Evolutionary conservation across 2,888 invertebrate species (phyloP), one percentile per base, ranked within the genome.

Genomic region (Argyra leucocephala): DNA sequence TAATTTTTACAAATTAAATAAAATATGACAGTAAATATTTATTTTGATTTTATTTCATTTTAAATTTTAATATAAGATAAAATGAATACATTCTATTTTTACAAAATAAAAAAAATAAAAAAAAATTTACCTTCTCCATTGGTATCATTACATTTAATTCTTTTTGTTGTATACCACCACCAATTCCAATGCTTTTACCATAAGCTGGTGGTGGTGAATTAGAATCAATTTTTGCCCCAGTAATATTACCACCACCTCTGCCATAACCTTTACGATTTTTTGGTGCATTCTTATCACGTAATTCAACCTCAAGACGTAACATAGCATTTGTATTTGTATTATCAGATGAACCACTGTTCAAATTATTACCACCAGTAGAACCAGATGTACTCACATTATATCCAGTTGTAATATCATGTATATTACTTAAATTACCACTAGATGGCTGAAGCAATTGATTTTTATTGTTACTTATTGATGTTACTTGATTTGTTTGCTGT

Each of bases 141-240:
- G 88, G 86, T 67, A 88, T 83, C 69, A 84, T 82, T 66, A 84
- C 82, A 69, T 81, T 81, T 69, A 77, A 71, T 82, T 82, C 67
- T 77, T 76, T 67, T 82, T 81, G 69, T 80, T 77, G 36, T 81
- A 48, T 31, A 31, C n/a, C 24, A n/a, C n/a, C n/a, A n/a, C n/a
- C n/a, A n/a, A n/a, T n/a, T n/a, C n/a, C n/a, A n/a, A n/a, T n/a
- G 31, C n/a, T 22, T 26, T 31, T 26, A 21, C n/a, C 31, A 26
- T 79, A 71, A 81, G 71, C 1, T 64, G 65, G 64, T 64, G 57
- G 57, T 60, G 64, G 57, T 63, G 12, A 9, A 22, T 12, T 23
- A 23, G 5, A 10, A 23, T 15, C 18, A 48, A 65, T 65, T 6
- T 68, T 63, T 57, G 67, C 69, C 65, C 66, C 67, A 62, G 57